These are phyloP conservation scores for Hesperia comma DNA, from an alignment of 2,888 invertebrate species.

Conservation along the genomic window DNA sequence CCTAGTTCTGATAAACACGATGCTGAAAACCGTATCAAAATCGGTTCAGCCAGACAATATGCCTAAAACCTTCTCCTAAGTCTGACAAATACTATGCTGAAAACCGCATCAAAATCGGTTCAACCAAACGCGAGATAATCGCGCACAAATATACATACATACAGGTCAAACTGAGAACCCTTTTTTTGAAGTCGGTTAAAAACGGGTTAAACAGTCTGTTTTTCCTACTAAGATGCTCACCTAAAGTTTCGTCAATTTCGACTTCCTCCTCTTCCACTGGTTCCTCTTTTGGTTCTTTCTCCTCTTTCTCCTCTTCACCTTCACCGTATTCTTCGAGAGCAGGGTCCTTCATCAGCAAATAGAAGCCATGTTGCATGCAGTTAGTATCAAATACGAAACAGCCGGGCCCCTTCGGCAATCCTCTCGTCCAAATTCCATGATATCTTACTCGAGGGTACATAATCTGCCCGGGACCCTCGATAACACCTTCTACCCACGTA, in stretches of 20 bases:
- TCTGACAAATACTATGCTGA: too few relatives aligned
- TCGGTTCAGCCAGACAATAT: too few relatives aligned
- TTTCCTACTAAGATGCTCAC: conserved; percentile 44
- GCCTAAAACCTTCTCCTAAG: too few relatives aligned
- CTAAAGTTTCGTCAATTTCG: conserved; percentile 69
- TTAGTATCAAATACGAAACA: conserved; percentile 91
- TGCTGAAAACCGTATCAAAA: too few relatives aligned
- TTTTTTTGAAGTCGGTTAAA: too few relatives aligned
- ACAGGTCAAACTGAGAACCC: too few relatives aligned
- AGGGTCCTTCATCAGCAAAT: conserved; percentile 83
- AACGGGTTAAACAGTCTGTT: too few relatives aligned
- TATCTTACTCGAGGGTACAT: conserved; percentile 87
- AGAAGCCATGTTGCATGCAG: conserved; percentile 90
- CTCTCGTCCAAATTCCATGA: conserved; percentile 89
- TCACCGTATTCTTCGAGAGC: conserved; percentile 67
- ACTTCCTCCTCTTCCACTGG: conserved; percentile 65
- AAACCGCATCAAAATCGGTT: too few relatives aligned
- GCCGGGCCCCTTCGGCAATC: conserved; percentile 88
- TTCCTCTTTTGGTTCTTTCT: conserved; percentile 67
- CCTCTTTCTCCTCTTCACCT: conserved; percentile 75
- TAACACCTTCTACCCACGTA: conserved; percentile 89
- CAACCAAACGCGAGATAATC: too few relatives aligned
- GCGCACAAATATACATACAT: too few relatives aligned
- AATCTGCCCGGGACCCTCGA: conserved; percentile 90
- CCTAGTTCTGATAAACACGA: too few relatives aligned